Base-by-base conservation (phyloP, 2,797 vertebrate species). In the Anableps anableps region DNA sequence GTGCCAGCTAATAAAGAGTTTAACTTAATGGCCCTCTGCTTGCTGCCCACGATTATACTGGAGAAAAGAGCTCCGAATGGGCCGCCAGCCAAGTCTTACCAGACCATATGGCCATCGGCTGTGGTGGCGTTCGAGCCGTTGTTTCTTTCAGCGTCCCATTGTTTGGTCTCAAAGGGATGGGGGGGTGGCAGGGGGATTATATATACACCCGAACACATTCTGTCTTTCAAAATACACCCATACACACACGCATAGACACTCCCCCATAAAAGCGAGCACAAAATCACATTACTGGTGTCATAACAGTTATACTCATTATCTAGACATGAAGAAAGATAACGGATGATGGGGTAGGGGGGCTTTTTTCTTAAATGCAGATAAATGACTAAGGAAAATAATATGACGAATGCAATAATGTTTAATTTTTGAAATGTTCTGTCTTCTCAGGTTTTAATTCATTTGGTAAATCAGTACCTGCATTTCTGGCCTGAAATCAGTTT, bases 131-230 rank as follows among this genome's bases (percentile, higher is more conserved):
- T 93, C 74, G 86, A 86, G 86, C 88, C 86, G 90, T 93, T 93
- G 93, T 93, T 89, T 90, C 88, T 88, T 89, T 90, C 88, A 91
- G 88, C 83, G 81, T 89, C 89, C 89, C 78, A 91, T 95, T 94
- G 93, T 95, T 93, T 93, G 81, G 85, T 88, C 85, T 93, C 89
- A 94, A 94, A 94, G 77, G 85, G 86, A 80, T 47, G 45, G 80
- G 75, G 68, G 84, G 79, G 55, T 43, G 78, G 78, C 26, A 79
- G 83, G 87, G 85, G 89, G 90, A 89, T 93, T 93, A 91, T 87
- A 89, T 88, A 88, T 83, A 92, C 87, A 92, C 92, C 86, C 83
- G 80, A 89, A 90, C 81, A 90, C 86, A 91, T 92, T 91, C 89
- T 89, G 84, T 89, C 83, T 92, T 89, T 92, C 83, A 92, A 91